A percentile compares a stretch with the other conserved stretches of the same genome.
These are phyloP conservation scores for Trichacis sp. DNA, from an alignment of 2,888 invertebrate species.

Conservation along the genomic window DNA sequence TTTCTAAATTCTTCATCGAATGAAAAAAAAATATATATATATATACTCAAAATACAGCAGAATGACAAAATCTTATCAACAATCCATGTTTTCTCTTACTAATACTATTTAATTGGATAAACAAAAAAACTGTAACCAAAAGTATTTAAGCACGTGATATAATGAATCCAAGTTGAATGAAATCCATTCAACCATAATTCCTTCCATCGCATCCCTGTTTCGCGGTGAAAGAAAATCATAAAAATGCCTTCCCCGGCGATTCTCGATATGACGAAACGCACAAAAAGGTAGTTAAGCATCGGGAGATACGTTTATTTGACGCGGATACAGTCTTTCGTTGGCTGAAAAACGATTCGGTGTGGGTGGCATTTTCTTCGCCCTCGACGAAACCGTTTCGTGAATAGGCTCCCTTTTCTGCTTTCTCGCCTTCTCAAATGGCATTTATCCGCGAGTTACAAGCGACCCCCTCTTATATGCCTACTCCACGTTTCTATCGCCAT, in stretches of 20 bases:
- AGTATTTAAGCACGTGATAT: too few relatives aligned
- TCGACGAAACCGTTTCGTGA: slow-evolving; percentile 47
- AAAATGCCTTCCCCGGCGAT: neutral
- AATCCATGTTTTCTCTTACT: too few relatives aligned
- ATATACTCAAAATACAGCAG: too few relatives aligned
- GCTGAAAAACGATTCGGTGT: slow-evolving; percentile 45
- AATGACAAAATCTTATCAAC: too few relatives aligned
- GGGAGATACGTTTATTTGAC: neutral
- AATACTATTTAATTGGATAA: too few relatives aligned
- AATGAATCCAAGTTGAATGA: too few relatives aligned
- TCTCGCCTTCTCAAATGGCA: slow-evolving; percentile 54
- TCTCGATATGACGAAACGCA: neutral
- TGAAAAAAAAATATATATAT: too few relatives aligned
- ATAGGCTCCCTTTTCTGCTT: slow-evolving; percentile 35
- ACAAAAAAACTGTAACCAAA: too few relatives aligned
- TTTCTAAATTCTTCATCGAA: too few relatives aligned
- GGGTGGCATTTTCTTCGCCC: slow-evolving; percentile 61
- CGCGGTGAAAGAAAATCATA: neutral
- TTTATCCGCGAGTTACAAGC: slow-evolving; percentile 62
- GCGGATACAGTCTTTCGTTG: slow-evolving; percentile 9
- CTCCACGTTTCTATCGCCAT: slow-evolving; percentile 59
- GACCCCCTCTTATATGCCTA: slow-evolving; percentile 49
- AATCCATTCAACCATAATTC: too few relatives aligned
- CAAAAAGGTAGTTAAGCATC: neutral
- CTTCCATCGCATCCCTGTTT: too few relatives aligned